Percentiles rank a stretch among this genome's conserved stretches.
Evolutionary conservation across 2,797 vertebrate species (phyloP).

Genomic region (Pseudochaenichthys georgianus): DNA sequence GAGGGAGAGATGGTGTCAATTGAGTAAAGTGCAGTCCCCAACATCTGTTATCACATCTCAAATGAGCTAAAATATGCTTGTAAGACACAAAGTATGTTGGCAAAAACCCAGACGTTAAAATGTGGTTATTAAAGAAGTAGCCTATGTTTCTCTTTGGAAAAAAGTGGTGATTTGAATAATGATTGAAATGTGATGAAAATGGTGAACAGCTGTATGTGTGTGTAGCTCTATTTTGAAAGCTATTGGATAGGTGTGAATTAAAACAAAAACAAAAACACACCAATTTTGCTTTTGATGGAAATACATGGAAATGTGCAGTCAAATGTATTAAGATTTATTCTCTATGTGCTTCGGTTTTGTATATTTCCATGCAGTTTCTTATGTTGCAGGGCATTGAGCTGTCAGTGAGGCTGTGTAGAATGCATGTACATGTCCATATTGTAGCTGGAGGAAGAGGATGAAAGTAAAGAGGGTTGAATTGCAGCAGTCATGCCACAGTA

Average conservation of each 20-base stretch:
- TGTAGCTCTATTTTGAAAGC: neutral
- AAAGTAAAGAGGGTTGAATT: constrained; percentile 2
- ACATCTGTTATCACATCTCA: constrained; percentile 20
- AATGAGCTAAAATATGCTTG: constrained; percentile 1
- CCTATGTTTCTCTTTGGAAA: neutral
- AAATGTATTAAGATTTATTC: neutral
- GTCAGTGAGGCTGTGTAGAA: neutral
- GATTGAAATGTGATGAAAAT: constrained; percentile 4
- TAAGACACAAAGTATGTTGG: constrained; percentile 9
- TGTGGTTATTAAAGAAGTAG: neutral
- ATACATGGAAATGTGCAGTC: neutral
- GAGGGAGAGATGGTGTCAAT: neutral
- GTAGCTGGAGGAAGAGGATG: constrained; percentile 6
- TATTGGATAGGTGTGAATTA: constrained; percentile 13
- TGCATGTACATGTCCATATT: constrained; percentile 13
- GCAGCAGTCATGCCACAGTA: constrained; percentile 25
- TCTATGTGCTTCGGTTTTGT: neutral
- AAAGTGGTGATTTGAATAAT: neutral
- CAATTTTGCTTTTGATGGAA: neutral
- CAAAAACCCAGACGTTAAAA: neutral
- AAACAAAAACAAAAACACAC: neutral
- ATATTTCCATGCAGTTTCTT: neutral
- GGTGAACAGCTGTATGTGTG: constrained; percentile 10
- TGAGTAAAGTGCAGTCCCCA: neutral
- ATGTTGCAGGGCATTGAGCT: neutral